Conservation (phyloP, 1,140 invertebrate genomes). For the Dendroctonus ponderosae region DNA sequence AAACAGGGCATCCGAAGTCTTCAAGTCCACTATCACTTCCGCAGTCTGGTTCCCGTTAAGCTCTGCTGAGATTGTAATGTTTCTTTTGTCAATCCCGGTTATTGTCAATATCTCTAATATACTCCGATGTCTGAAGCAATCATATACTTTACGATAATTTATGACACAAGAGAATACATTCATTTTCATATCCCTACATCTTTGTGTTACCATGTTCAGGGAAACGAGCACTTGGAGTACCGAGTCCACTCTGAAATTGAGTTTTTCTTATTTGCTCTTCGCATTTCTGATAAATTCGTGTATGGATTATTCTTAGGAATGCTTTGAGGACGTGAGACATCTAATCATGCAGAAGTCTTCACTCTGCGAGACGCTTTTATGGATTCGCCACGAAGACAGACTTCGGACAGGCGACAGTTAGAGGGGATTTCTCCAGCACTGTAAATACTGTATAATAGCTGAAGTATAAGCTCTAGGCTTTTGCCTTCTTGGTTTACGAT, state of each 20-base stretch:
- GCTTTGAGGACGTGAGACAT: too few relatives aligned
- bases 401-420: neutral
- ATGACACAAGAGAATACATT: neutral
- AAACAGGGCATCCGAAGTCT: neutral
- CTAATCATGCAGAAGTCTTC: neutral
- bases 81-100: neutral
- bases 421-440: neutral
- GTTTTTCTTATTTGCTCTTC: neutral
- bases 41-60: neutral
- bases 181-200: neutral
- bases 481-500: slow-evolving; percentile 1
- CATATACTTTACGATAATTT: neutral
- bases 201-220: neutral
- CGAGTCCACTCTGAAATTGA: neutral
- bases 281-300: neutral
- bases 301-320: too few relatives aligned
- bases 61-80: neutral
- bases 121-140: neutral
- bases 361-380: neutral
- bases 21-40: neutral
- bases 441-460: neutral
- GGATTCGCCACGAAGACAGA: neutral
- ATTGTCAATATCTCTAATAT: neutral
- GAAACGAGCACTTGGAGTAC: neutral
- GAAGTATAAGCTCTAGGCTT: neutral